A percentile compares a stretch with the other conserved stretches of the same genome.
These are phyloP conservation scores for Octonoba sinensis DNA, from an alignment of 2,888 invertebrate species.

Conservation along the genomic window DNA sequence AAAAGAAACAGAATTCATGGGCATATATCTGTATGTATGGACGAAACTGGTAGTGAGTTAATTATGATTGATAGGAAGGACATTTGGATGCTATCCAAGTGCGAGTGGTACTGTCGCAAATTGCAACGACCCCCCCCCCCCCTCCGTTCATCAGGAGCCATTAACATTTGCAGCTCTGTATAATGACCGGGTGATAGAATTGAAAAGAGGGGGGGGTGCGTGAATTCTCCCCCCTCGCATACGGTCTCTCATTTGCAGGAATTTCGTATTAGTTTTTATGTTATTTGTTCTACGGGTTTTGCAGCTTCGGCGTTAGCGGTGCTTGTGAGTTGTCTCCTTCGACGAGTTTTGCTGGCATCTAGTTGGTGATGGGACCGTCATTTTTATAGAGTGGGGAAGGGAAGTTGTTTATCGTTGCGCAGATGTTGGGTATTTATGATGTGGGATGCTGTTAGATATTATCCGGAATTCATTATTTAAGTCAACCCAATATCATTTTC, in stretches of 20 bases:
- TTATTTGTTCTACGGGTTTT: no score
- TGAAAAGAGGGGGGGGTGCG: not conserved
- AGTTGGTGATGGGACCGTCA: no score
- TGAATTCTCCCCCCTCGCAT: not conserved
- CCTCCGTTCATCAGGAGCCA: constrained; percentile 22
- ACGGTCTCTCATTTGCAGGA: not conserved
- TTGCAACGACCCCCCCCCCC: constrained; percentile 8
- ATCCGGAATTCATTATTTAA: no score
- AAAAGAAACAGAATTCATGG: not conserved
- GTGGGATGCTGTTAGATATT: no score
- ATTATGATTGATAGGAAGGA: constrained; percentile 52
- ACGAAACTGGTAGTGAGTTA: constrained; percentile 16
- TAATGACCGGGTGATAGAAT: constrained; percentile 20
- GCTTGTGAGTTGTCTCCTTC: no score
- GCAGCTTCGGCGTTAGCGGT: no score
- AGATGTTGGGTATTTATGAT: no score
- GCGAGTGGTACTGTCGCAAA: constrained; percentile 29
- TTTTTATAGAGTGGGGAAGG: no score
- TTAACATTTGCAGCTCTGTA: constrained; percentile 31
- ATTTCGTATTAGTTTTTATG: no score
- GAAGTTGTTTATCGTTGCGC: no score
- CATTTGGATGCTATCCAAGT: constrained; percentile 43
- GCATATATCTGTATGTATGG: not conserved
- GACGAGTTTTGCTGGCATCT: no score
- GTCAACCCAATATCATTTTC: no score